Evolutionary conservation across 1,140 invertebrate species (phyloP).

Genomic region (Apis cerana): DNA sequence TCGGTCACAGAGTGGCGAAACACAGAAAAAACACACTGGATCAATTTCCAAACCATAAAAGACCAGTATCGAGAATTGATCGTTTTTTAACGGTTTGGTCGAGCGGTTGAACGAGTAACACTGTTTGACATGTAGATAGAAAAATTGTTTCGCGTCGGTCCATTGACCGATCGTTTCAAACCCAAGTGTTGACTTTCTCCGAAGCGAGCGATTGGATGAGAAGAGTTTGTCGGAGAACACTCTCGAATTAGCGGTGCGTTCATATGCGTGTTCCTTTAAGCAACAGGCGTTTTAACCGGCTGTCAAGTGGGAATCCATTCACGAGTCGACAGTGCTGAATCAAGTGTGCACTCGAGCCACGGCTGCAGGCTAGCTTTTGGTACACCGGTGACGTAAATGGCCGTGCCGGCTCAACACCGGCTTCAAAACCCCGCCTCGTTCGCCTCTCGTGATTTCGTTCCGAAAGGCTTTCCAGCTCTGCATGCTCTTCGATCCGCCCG

Average conservation of each 20-base stretch:
- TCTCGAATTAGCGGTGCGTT: conserved; percentile 23
- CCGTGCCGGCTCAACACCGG: conserved; percentile 37
- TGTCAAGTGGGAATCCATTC: conserved; percentile 68
- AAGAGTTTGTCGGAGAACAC: not conserved
- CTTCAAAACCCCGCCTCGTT: conserved; percentile 34
- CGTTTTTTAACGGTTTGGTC: too few species aligned
- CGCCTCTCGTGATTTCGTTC: conserved; percentile 50
- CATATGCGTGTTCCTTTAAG: conserved; percentile 59
- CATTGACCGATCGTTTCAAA: not conserved
- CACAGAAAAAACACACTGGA: too few species aligned
- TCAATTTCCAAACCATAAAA: too few species aligned
- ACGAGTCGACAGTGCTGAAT: conserved; percentile 65
- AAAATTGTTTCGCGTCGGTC: not conserved
- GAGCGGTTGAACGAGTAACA: too few species aligned
- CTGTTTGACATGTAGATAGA: not conserved
- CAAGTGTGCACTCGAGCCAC: conserved; percentile 59
- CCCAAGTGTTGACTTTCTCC: not conserved
- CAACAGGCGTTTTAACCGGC: conserved; percentile 66
- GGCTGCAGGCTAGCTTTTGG: conserved; percentile 61
- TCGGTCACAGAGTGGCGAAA: too few species aligned
- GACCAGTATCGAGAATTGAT: too few species aligned
- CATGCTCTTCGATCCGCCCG: conserved; percentile 19
- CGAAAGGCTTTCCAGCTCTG: conserved; percentile 6
- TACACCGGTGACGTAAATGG: conserved; percentile 58
- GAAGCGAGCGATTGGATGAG: not conserved